Base-by-base conservation (phyloP, 2,797 vertebrate species). In the Xenopus petersii region DNA sequence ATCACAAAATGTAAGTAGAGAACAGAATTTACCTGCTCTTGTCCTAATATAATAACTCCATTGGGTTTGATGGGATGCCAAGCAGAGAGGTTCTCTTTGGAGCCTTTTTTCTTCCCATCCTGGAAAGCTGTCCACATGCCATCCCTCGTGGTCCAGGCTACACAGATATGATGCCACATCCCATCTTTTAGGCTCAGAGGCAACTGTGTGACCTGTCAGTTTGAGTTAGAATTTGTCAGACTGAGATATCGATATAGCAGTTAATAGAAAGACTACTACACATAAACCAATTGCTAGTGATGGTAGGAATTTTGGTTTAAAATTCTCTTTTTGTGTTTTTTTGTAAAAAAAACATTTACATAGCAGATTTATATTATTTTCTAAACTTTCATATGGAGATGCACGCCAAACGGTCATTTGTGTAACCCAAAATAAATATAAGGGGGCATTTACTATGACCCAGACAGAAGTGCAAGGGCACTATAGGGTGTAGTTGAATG, bases 61-160 rank as follows among this genome's bases (percentile, higher is more conserved):
- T 96, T 95, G 2, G 95, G 94, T 85, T 94, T 95, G 87, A 98
- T 95, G 78, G 96, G 92, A 17, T 99, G 96, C 97, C 97, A 99
- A 72, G 97, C 92, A 0, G 97, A 95, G 82, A 99, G 89, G 47
- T 96, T 96, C 82, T 98, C 96, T 0, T 96, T 94, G 0, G 93
- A 89, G 0, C 93, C 97, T 81, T 88, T 94, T 86, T 96, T 87
- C 73, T 94, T 94, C 0, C 97, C 97, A 0, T 95, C 92, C 84
- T 97, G 95, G 85, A 96, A 99, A 0, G 94, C 97, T 1, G 93
- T 94, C 97, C 97, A 99, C 82, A 96, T 94, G 2, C 97, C 97
- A 0, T 99, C 97, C 66, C 97, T 92, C 11, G 97, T 91, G 59
- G 96, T 98, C 97, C 97, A 99, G 13, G 94, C 89, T 49, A 99